Evolutionary conservation across 2,113 vertebrate species (phyloP).

Genomic region (Microcebus ravelobensis): DNA sequence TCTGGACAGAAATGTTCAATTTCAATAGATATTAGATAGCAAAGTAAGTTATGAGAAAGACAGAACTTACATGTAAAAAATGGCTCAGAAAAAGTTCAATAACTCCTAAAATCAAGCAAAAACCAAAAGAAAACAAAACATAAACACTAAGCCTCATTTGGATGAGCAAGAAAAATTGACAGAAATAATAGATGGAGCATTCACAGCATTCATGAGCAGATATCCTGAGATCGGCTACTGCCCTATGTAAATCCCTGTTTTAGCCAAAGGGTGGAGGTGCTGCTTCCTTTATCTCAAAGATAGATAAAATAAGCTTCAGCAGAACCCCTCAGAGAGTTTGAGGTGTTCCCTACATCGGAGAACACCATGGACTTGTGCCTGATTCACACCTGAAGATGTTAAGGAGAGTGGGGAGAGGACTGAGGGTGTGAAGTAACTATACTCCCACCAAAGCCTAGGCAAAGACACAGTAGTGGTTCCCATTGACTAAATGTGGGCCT

Average conservation of each 20-base stretch:
- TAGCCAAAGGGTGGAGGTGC: neutral
- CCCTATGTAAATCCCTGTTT: neutral
- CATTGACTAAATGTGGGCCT: neutral
- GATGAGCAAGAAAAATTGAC: neutral
- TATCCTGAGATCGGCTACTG: neutral
- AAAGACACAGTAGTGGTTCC: neutral
- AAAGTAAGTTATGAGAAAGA: neutral
- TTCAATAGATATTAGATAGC: neutral
- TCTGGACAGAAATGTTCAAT: neutral
- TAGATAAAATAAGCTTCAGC: neutral
- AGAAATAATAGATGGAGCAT: neutral
- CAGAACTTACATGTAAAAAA: neutral
- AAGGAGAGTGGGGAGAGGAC: neutral
- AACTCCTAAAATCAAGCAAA: neutral
- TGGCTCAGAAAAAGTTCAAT: neutral
- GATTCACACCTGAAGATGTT: neutral
- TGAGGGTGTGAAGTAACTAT: neutral
- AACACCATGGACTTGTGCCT: neutral
- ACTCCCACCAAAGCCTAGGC: neutral
- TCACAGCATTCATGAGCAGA: neutral
- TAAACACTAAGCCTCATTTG: neutral
- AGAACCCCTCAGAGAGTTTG: neutral
- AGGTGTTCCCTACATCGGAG: neutral
- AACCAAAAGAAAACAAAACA: neutral
- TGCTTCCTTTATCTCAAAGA: neutral